Evolutionary conservation across 2,113 vertebrate species (phyloP).

Genomic region (Halichoeres trimaculatus): DNA sequence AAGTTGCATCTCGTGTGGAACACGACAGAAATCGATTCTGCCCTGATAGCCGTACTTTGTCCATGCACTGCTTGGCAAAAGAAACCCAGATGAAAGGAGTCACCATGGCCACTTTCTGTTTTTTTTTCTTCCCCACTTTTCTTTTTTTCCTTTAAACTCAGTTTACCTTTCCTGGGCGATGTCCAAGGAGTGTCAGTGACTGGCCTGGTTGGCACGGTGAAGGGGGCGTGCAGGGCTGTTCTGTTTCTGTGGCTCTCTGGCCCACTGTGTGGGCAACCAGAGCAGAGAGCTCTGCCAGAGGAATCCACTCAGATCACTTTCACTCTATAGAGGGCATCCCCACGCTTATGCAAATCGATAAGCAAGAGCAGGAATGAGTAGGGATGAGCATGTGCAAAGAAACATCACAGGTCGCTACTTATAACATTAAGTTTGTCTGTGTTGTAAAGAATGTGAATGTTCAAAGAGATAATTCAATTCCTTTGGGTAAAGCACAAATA

Average conservation of each 20-base stretch:
- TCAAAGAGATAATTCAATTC: conserved; percentile 14
- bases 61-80: conserved; percentile 17
- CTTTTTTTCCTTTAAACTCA: conserved; percentile 17
- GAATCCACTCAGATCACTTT: conserved; percentile 69
- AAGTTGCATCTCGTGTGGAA: neutral
- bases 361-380: neutral
- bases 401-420: neutral
- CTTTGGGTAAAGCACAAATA: conserved; percentile 9
- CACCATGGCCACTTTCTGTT: conserved; percentile 55
- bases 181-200: conserved; percentile 67
- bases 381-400: neutral
- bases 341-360: conserved; percentile 14
- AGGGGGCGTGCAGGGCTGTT: conserved; percentile 49
- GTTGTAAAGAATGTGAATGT: neutral
- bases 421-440: neutral
- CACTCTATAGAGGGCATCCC: conserved; percentile 64
- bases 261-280: conserved; percentile 57
- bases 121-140: conserved; percentile 1
- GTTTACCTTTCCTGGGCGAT: conserved; percentile 66
- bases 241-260: conserved; percentile 48
- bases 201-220: conserved; percentile 72
- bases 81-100: conserved; percentile 39
- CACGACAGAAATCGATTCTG: neutral
- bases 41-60: neutral
- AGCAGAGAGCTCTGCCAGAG: conserved; percentile 65